phyloP scores from a whole-genome alignment of 2,113 vertebrate species.

The Anoura caudifer region DNA sequence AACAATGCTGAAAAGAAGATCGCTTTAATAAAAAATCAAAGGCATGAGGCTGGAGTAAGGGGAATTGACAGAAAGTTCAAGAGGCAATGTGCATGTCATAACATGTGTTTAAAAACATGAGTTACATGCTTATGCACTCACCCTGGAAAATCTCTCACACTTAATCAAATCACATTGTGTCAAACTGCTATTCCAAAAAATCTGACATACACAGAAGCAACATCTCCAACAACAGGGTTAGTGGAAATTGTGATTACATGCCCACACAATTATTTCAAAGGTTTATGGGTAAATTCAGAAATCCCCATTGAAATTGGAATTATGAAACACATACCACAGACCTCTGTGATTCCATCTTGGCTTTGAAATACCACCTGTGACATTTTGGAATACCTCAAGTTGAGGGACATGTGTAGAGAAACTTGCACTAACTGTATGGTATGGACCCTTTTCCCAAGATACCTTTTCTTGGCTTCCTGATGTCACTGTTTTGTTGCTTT shows the following conservation, averaged over 20 bases:
- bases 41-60: background rate
- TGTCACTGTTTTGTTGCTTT: background rate
- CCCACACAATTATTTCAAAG: background rate
- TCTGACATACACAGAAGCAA: background rate
- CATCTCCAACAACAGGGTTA: background rate
- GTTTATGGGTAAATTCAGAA: background rate
- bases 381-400: background rate
- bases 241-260: constrained; percentile 30
- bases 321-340: background rate
- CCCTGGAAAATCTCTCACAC: background rate
- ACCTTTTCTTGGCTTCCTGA: background rate
- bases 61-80: background rate
- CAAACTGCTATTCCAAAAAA: background rate
- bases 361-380: background rate
- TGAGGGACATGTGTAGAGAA: background rate
- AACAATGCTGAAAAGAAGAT: background rate
- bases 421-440: background rate
- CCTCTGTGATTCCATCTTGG: background rate
- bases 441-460: background rate
- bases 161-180: constrained; percentile 24
- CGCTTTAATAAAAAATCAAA: background rate
- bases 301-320: background rate
- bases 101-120: background rate
- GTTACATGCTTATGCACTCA: background rate
- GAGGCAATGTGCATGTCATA: background rate